Base-by-base conservation (phyloP, 2,113 vertebrate species). In the Atlantisia rogersi region DNA sequence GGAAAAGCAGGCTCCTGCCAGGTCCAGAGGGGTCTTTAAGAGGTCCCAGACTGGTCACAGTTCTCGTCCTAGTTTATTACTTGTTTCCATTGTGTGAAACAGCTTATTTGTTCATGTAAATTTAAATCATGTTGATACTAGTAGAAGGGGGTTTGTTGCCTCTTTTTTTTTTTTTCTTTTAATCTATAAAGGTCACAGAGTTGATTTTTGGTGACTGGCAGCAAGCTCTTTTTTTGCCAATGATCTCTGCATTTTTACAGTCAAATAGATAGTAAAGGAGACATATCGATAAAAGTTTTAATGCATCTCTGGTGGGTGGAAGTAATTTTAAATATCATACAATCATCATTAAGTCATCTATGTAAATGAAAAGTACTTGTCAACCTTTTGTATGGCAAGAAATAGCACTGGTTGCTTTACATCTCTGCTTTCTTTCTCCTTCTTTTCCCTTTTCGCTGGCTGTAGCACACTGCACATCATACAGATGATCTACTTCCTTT, bases 41-140 rank as follows among this genome's bases (percentile, higher is more conserved):
- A 97, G 97, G 96, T 96, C 96, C 96, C 96, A 78, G 77, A 60
- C 44, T 79, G 97, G 98, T 97, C 97, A 97, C 94, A 93, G 86
- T 90, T 91, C 96, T 90, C 6, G 5, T 95, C 37, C 39, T 65
- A 82, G 79, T 95, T 95, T 97, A 97, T 97, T 97, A 93, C 83
- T 92, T 90, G 55, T 65, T 94, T 96, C 94, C 82, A 87, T 95
- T 95, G 96, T 98, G 97, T 48, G 88, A 98, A 97, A 78, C 80
- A 97, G 67, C 90, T 98, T 97, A 98, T 98, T 97, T 98, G 95
- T 96, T 98, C 97, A 97, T 97, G 98, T 97, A 98, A 98, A 98
- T 98, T 96, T 98, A 97, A 98, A 98, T 98, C 97, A 63, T 97
- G 97, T 96, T 94, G 92, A 65, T 97, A 97, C 96, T 97, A 90